These are phyloP conservation scores for Hypomesus transpacificus DNA, from an alignment of 2,113 vertebrate genomes.

Conservation along the genomic window DNA sequence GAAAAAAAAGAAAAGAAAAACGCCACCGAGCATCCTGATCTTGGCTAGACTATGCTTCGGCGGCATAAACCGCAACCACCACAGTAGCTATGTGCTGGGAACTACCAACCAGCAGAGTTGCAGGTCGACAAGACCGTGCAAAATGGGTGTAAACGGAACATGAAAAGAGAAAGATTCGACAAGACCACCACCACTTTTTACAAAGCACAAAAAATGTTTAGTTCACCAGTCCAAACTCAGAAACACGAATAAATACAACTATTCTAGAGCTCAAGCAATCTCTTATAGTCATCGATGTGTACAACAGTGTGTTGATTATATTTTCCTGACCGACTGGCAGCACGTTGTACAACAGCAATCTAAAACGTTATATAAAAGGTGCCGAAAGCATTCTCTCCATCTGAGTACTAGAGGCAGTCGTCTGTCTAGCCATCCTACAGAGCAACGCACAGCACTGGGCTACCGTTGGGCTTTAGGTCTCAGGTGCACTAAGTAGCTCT, in stretches of 20 bases:
- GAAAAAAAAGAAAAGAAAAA: constrained; percentile 18
- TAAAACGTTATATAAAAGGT: constrained; percentile 59
- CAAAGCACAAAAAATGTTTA: constrained; percentile 51
- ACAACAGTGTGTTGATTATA: constrained; percentile 61
- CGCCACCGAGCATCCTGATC: no score
- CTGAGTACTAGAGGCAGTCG: constrained; percentile 2
- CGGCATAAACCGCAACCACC: no score
- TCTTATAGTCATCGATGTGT: constrained; percentile 8
- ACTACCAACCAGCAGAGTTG: not conserved
- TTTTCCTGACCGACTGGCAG: constrained; percentile 47
- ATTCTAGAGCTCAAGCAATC: constrained; percentile 30
- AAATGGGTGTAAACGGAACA: not conserved
- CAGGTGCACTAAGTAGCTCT: constrained; percentile 12
- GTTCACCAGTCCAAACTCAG: constrained; percentile 55
- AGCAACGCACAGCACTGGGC: not conserved
- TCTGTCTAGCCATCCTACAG: not conserved
- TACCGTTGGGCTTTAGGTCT: constrained; percentile 3
- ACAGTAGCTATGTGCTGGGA: not conserved
- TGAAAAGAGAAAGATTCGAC: constrained; percentile 28
- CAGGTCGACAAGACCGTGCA: no score
- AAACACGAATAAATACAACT: constrained; percentile 70
- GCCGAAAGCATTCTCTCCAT: constrained; percentile 50
- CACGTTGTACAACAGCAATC: constrained; percentile 1
- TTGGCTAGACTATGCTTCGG: no score
- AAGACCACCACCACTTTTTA: constrained; percentile 56